A percentile compares a stretch with the other conserved stretches of the same genome.
phyloP scores from a whole-genome alignment of 2,888 invertebrate genomes.

The Pollenia griseotomentosa region DNA sequence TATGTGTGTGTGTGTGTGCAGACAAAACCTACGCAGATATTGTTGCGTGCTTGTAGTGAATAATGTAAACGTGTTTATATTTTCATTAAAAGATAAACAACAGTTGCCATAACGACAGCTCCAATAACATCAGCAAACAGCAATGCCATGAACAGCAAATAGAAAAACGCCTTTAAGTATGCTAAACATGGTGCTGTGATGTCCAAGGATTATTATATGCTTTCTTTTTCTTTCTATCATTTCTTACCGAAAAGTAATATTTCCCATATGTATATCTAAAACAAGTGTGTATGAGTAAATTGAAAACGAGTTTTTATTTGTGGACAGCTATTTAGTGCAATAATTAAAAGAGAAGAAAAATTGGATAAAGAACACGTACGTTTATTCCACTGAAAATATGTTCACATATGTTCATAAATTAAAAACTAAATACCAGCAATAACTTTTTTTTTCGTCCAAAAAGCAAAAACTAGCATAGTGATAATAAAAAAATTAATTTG shows the following conservation, averaged over 20 bases:
- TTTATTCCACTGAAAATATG: slow-evolving; percentile 13
- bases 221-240: not conserved
- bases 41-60: slow-evolving; percentile 14
- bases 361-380: slow-evolving; percentile 20
- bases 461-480: no score
- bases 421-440: not conserved
- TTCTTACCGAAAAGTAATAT: not conserved
- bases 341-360: slow-evolving; percentile 11
- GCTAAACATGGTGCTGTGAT: slow-evolving; percentile 4
- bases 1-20: not conserved
- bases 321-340: not conserved
- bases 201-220: not conserved
- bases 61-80: slow-evolving; percentile 27
- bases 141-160: slow-evolving; percentile 4
- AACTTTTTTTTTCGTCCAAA: no score
- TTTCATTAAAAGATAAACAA: slow-evolving; percentile 56
- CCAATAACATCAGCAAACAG: not conserved
- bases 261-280: not conserved
- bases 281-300: not conserved
- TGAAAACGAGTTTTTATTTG: slow-evolving; percentile 4
- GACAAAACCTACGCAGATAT: not conserved
- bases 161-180: slow-evolving; percentile 1
- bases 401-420: slow-evolving; percentile 24
- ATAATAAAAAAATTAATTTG: no score
- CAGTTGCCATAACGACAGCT: slow-evolving; percentile 15